A percentile compares a stretch with the other conserved stretches of the same genome.
phyloP scores from a whole-genome alignment of 2,888 invertebrate species.

The Oligia fasciuncula region DNA sequence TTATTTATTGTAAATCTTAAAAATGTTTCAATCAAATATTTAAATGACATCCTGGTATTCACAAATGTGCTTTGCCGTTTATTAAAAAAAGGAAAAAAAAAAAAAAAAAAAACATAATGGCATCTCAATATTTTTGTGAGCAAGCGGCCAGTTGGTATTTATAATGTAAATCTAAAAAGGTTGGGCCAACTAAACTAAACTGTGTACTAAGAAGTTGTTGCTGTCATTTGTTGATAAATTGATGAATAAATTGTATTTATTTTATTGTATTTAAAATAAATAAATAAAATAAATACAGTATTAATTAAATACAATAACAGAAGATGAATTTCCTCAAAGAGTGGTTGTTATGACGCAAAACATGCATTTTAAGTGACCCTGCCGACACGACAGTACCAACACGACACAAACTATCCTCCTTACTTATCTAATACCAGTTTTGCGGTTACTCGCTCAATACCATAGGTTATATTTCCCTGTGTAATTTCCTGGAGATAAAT shows the following conservation, averaged over 20 bases:
- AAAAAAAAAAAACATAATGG: neutral
- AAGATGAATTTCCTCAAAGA: neutral
- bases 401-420: neutral
- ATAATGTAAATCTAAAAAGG: neutral
- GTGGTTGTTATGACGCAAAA: neutral
- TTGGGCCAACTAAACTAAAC: neutral
- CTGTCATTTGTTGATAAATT: neutral
- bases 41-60: neutral
- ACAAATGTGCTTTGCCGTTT: too few species aligned
- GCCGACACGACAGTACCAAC: neutral
- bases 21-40: neutral
- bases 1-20: neutral
- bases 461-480: neutral
- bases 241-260: too few species aligned
- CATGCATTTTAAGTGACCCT: neutral
- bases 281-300: too few species aligned
- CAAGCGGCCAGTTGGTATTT: neutral
- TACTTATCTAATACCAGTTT: neutral
- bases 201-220: neutral
- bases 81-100: too few species aligned
- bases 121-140: neutral
- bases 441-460: neutral
- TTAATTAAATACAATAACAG: too few species aligned
- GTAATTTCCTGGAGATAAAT: neutral
- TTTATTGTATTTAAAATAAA: too few species aligned